phyloP scores from a whole-genome alignment of 2,797 vertebrate species.

The Sylvilagus floridanus region DNA sequence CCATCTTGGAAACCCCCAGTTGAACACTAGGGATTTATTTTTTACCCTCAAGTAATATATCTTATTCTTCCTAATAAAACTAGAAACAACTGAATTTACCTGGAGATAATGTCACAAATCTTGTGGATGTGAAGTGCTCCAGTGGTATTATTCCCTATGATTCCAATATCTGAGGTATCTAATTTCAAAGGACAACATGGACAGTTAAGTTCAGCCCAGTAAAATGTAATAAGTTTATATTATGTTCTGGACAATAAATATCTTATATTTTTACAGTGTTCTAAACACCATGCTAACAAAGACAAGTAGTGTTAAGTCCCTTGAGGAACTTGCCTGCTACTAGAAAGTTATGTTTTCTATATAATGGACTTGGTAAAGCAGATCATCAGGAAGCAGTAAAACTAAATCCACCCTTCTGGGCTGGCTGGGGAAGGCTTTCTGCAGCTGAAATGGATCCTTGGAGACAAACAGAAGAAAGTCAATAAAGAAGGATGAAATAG shows the following conservation, averaged over 20 bases:
- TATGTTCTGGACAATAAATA: background rate
- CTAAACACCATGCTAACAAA: slow-evolving; percentile 10
- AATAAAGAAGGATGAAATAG: background rate
- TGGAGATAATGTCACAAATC: slow-evolving; percentile 14
- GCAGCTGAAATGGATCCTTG: background rate
- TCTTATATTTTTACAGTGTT: background rate
- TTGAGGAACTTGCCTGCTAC: background rate
- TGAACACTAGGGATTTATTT: background rate
- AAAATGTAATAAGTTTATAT: slow-evolving; percentile 14
- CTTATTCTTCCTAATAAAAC: background rate
- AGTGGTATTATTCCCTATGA: background rate
- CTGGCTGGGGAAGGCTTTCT: background rate
- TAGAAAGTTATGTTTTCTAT: background rate
- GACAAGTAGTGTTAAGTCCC: background rate
- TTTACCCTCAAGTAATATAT: slow-evolving; percentile 35
- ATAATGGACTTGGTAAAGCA: background rate
- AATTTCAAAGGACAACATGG: slow-evolving; percentile 45
- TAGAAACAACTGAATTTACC: slow-evolving; percentile 40
- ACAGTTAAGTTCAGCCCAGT: slow-evolving; percentile 32
- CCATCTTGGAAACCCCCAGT: no score
- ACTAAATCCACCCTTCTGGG: background rate
- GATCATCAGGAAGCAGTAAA: background rate
- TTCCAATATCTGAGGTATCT: slow-evolving; percentile 21
- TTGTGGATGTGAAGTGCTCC: slow-evolving; percentile 37
- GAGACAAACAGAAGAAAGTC: background rate